Evolutionary conservation across 2,113 vertebrate species (phyloP), one percentile per base, ranked within the genome.

Genomic region (Athene cunicularia): DNA sequence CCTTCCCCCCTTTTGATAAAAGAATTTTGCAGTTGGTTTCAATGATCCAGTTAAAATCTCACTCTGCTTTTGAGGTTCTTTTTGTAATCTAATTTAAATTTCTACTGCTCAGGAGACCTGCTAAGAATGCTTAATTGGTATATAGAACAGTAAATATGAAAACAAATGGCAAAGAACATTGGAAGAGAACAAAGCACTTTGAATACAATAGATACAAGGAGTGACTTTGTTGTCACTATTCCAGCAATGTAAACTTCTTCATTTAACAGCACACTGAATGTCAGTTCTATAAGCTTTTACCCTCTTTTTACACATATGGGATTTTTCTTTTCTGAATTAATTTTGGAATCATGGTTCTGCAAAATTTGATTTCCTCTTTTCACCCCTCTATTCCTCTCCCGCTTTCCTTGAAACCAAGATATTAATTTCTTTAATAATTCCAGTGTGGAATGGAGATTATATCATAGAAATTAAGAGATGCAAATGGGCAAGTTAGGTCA

Each of bases 71-170:
- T 95, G 95, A 97, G 91, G 89, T 79, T 97, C 86, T 96, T 95
- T 96, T 95, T 94, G 92, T 85, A 90, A 92, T 91, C 94, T 97
- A 95, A 97, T 98, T 98, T 98, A 98, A 98, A 98, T 97, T 97
- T 95, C 96, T 96, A 97, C 97, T 95, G 90, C 97, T 98, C 97
- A 93, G 87, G 95, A 98, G 93, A 93, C 93, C 93, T 97, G 96
- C 93, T 96, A 97, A 88, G 97, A 98, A 98, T 98, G 96, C 95
- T 96, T 98, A 98, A 97, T 97, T 97, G 96, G 66, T 96, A n/a
- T 94, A 86, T 97, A 76, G 95, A 98, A 97, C 95, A 96, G 97
- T 96, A 98, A 97, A 98, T 97, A 97, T 87, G 94, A 97, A 98
- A 98, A 97, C 95, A 98, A 97, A 95, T 93, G 93, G 83, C 91